A percentile compares a stretch with the other conserved stretches of the same genome.
These are phyloP conservation scores for Coboldia fuscipes DNA, from an alignment of 1,140 invertebrate genomes.

Conservation along the genomic window DNA sequence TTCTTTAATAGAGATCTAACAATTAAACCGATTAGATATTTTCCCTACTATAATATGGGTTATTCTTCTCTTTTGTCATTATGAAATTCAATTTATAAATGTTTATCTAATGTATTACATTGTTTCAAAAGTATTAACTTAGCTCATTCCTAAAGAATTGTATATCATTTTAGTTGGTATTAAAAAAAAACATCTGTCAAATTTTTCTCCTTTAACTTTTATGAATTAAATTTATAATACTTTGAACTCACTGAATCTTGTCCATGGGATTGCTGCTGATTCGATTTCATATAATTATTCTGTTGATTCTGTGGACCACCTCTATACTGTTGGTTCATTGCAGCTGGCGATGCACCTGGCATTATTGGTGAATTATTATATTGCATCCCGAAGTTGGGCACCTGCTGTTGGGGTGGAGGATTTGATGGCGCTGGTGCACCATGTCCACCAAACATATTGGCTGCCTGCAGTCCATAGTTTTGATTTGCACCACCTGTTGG, in stretches of 20 bases:
- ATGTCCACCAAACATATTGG: slow-evolving; percentile 15
- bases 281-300: slow-evolving; percentile 28
- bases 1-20: too few relatives aligned
- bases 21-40: too few relatives aligned
- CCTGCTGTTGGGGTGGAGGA: slow-evolving; percentile 17
- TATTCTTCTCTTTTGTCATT: too few relatives aligned
- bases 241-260: slow-evolving; percentile 22
- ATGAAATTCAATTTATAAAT: too few relatives aligned
- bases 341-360: slow-evolving; percentile 13
- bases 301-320: slow-evolving; percentile 22
- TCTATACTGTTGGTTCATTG: slow-evolving; percentile 1
- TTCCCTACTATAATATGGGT: too few relatives aligned
- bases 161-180: too few relatives aligned
- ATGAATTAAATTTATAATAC: too few relatives aligned
- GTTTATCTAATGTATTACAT: too few relatives aligned
- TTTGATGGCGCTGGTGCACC: slow-evolving; percentile 8
- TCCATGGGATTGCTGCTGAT: slow-evolving; percentile 28
- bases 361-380: slow-evolving; percentile 21
- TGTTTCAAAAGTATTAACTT: too few relatives aligned
- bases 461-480: slow-evolving; percentile 26
- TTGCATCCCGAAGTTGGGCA: slow-evolving; percentile 20
- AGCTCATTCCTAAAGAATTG: too few relatives aligned
- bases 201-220: too few relatives aligned
- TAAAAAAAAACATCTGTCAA: too few relatives aligned
- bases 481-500: slow-evolving; percentile 25